These are phyloP conservation scores for Notospermus geniculatus DNA, from an alignment of 1,140 invertebrate species.

Conservation along the genomic window DNA sequence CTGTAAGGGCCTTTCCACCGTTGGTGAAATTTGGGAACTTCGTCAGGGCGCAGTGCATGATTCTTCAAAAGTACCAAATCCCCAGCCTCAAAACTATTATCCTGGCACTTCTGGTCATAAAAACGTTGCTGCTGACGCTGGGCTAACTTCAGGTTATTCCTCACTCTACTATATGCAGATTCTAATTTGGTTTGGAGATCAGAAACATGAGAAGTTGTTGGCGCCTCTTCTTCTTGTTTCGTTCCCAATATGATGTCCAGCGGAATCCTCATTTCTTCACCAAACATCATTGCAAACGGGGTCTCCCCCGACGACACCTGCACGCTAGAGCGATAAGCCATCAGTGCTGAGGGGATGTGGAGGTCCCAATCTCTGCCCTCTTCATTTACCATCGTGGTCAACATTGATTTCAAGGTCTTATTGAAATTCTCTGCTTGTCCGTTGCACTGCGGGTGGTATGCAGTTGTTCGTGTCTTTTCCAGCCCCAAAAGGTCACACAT, in stretches of 20 bases:
- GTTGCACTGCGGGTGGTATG: constrained; percentile 39
- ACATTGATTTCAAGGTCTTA: constrained; percentile 17
- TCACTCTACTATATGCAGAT: not conserved
- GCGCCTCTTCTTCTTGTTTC: not conserved
- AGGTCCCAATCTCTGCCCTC: constrained; percentile 27
- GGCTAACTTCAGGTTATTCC: not conserved
- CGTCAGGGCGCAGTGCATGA: not conserved
- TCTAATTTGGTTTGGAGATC: not conserved
- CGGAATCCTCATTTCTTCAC: not conserved
- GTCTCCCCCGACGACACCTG: constrained; percentile 12
- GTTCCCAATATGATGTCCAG: not conserved
- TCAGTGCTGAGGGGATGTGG: constrained; percentile 22
- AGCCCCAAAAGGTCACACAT: constrained; percentile 25
- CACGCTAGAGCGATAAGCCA: constrained; percentile 20
- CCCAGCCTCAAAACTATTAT: not conserved
- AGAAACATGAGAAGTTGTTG: not conserved
- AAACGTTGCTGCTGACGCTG: not conserved
- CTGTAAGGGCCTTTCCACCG: not conserved
- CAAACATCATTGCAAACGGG: not conserved
- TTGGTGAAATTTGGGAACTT: not conserved
- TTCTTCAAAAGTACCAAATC: not conserved
- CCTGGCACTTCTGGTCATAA: not conserved
- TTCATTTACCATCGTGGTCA: constrained; percentile 13
- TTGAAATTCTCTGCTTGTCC: constrained; percentile 39
- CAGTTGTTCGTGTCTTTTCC: constrained; percentile 26